Percentiles rank a stretch among this genome's conserved stretches.
Evolutionary conservation across 2,113 vertebrate genomes (phyloP).

Genomic region (Rhagologus leucostigma): DNA sequence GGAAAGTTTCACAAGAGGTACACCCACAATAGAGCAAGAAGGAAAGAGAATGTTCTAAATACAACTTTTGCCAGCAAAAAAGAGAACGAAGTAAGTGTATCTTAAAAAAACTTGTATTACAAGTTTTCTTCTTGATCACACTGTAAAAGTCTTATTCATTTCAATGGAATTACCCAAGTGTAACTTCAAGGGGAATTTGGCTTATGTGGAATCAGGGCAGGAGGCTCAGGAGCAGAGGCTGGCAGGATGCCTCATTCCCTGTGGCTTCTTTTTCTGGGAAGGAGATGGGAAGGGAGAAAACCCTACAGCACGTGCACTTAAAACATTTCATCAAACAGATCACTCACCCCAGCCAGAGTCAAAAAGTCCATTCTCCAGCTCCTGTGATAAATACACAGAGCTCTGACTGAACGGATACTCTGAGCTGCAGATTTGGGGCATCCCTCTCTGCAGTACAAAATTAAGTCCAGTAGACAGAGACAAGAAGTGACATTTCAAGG

Average conservation of each 20-base stretch:
- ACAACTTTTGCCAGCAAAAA: not conserved
- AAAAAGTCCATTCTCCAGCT: not conserved
- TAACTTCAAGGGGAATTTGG: not conserved
- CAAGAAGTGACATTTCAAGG: not conserved
- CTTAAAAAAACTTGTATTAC: not conserved
- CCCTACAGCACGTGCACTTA: not conserved
- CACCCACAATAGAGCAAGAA: not conserved
- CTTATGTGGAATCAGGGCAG: not conserved
- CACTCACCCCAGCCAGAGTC: not conserved
- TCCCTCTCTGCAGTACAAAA: not conserved
- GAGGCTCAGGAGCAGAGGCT: not conserved
- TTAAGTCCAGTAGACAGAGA: not conserved
- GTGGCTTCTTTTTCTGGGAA: not conserved
- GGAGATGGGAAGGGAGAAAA: not conserved
- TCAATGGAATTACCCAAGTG: not conserved
- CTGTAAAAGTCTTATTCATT: not conserved
- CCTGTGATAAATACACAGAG: not conserved
- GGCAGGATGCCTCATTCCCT: not conserved
- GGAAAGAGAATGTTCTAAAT: not conserved
- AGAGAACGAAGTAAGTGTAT: not conserved
- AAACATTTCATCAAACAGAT: not conserved
- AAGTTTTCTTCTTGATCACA: not conserved
- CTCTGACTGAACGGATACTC: not conserved
- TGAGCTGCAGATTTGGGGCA: not conserved
- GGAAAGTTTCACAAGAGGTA: not conserved